Evolutionary conservation across 2,888 invertebrate species (phyloP).

Genomic region (Himalopsyche tibetana): DNA sequence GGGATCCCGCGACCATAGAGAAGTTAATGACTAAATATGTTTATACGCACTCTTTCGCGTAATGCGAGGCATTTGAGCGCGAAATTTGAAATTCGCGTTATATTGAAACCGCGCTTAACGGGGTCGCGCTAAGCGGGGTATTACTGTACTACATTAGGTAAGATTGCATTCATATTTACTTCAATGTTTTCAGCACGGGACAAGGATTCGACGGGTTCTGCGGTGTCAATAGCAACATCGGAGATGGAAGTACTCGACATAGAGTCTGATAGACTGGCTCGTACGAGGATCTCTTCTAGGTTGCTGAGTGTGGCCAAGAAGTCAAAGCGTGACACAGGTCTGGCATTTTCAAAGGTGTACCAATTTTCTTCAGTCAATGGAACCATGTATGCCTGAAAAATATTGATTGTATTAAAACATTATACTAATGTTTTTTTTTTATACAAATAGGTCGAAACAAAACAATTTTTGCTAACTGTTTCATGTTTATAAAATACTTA

Average conservation of each 20-base stretch:
- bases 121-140: too few relatives aligned
- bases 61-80: too few relatives aligned
- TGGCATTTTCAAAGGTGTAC: constrained; percentile 77
- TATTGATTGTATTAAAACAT: not conserved
- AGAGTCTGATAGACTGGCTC: constrained; percentile 83
- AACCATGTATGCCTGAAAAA: constrained; percentile 79
- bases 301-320: constrained; percentile 90
- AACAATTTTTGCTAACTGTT: not conserved
- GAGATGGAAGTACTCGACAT: constrained; percentile 84
- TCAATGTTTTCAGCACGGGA: constrained; percentile 87
- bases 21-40: too few relatives aligned
- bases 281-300: constrained; percentile 87
- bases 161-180: constrained; percentile 69
- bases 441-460: too few relatives aligned
- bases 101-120: too few relatives aligned
- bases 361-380: constrained; percentile 82
- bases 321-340: constrained; percentile 84
- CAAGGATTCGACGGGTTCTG: constrained; percentile 80
- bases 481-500: constrained; percentile 70
- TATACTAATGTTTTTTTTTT: too few relatives aligned
- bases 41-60: too few relatives aligned
- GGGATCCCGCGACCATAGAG: too few relatives aligned
- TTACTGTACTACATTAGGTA: not conserved
- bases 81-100: too few relatives aligned
- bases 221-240: constrained; percentile 92